Base-by-base conservation (phyloP, 2,797 vertebrate genomes). In the Etheostoma nigrum region DNA sequence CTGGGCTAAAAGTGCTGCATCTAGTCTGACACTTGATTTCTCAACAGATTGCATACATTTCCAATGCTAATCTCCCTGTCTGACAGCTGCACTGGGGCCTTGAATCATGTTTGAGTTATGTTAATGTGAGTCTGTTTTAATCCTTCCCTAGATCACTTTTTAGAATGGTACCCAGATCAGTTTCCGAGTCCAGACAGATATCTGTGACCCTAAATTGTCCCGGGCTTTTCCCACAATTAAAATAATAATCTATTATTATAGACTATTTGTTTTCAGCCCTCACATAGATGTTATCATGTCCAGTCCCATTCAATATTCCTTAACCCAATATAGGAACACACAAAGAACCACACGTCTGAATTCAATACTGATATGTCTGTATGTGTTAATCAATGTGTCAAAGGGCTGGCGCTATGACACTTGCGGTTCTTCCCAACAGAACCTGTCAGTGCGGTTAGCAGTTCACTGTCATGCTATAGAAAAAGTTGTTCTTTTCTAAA, bases 11-110 rank as follows among this genome's bases (percentile, higher is more conserved):
- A 87, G 67, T 48, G 75, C 63, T 57, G 61, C 68, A 19, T 76
- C 51, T 54, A 79, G 64, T 27, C 49, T 71, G 78, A 78, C 78
- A 82, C 62, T 81, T 79, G 79, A 81, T 78, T 88, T 79, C 53
- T 64, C 77, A 59, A 44, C 72, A 77, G 77, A 67, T 68, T 65
- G 68, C 65, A 58, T 55, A 69, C 51, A 67, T 84, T 82, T 82
- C 79, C 59, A 70, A 36, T 53, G 71, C 74, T 82, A 67, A 80
- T 80, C 73, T 74, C 13, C 6, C 15, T 45, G 4, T 58, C 76
- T 27, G 64, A 75, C 58, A 69, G 68, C 25, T 64, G 33, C 1
- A 6, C 21, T 1, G 15, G 25, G 53, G 45, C 59, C 40, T 21
- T 45, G 51, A 6, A 65, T 72, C 18, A n/a, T 9, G 49, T 76